Base-by-base conservation (phyloP, 2,888 invertebrate genomes). In the Ferdinandea cuprea region DNA sequence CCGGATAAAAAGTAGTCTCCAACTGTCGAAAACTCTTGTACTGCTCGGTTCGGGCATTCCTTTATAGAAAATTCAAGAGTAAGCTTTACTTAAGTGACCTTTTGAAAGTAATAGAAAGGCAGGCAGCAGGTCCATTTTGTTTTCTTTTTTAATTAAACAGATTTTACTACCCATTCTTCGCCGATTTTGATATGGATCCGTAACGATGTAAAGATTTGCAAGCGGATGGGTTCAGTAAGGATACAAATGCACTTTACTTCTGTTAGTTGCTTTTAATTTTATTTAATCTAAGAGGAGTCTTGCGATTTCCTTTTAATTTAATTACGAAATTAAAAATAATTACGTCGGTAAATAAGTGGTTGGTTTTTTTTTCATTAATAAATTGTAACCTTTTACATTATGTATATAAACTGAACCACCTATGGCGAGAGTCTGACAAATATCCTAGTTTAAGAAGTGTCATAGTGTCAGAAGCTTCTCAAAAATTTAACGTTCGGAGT, bases 191-290 rank as follows among this genome's bases (percentile, higher is more conserved):
- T 72, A 19, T 44, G 35, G 44, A 56, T 37, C 63, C 52, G 63
- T 73, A n/a, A n/a, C n/a, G n/a, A n/a, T n/a, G n/a, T n/a, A n/a
- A n/a, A n/a, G n/a, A n/a, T n/a, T n/a, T n/a, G n/a, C n/a, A n/a
- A n/a, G 58, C 9, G 6, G 25, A 25, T 13, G 28, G 32, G n/a
- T 19, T 3, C n/a, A 9, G 21, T 61, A 19, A 13, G 42, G 30
- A 21, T 40, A 25, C 52, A 68, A 68, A 59, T 68, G 76, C 68
- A 52, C 68, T 58, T 74, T 54, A 52, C 59, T 58, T 25, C 15
- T 8, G 58, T 68, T 76, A 50, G 68, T 68, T 68, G 74, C 74
- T 76, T 76, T 76, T 68, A 11, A 37, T 28, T n/a, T n/a, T n/a
- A n/a, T n/a, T n/a, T n/a, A n/a, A n/a, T n/a, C n/a, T n/a, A n/a